Evolutionary conservation across 2,797 vertebrate genomes (phyloP).

Genomic region (Sparidentex hasta): DNA sequence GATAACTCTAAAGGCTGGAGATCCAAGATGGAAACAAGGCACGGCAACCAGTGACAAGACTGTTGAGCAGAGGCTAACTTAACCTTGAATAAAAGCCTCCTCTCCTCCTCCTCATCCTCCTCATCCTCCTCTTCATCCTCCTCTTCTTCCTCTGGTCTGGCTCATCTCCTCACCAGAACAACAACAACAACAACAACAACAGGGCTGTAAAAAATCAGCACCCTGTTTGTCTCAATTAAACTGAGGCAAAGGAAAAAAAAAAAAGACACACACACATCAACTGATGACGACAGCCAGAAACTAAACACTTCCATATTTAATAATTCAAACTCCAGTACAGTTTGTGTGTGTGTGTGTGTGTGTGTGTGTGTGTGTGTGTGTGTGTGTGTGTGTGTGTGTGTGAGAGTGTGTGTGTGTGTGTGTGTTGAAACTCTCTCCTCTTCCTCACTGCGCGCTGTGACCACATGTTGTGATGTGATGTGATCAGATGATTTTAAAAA

Average conservation of each 20-base stretch:
- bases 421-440: background rate
- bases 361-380: no score
- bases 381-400: no score
- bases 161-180: background rate
- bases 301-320: no score
- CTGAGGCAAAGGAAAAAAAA: background rate
- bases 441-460: constrained; percentile 9
- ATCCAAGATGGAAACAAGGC: constrained; percentile 28
- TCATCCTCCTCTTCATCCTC: no score
- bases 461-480: constrained; percentile 8
- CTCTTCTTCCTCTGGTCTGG: no score
- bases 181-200: constrained; percentile 16
- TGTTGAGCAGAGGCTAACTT: constrained; percentile 78
- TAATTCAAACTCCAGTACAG: no score
- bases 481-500: constrained; percentile 33
- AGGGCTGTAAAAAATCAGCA: background rate
- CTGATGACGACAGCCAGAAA: background rate
- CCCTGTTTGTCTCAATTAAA: constrained; percentile 23
- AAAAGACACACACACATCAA: background rate
- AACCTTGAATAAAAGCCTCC: constrained; percentile 73
- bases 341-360: no score
- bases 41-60: constrained; percentile 78
- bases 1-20: background rate
- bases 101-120: background rate
- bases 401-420: no score